Evolutionary conservation across 2,797 vertebrate genomes (phyloP).

Genomic region (Takifugu rubripes): DNA sequence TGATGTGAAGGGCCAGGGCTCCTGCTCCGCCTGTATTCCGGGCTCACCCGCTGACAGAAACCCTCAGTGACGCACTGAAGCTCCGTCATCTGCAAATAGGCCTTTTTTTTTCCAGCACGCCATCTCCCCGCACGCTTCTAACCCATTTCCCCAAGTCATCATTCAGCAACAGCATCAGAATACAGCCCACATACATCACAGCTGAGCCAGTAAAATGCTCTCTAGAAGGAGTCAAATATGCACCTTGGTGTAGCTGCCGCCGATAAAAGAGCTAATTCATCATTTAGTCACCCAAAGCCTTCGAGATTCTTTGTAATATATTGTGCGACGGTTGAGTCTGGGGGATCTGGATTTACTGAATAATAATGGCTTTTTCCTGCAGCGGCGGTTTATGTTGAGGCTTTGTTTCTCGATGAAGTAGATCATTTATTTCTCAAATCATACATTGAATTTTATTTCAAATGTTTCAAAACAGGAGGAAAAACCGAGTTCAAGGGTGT

Average conservation of each 20-base stretch:
- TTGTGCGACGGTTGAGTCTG: conserved; percentile 32
- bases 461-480: background rate
- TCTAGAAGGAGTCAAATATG: conserved; percentile 56
- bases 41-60: conserved; percentile 43
- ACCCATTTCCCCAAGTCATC: conserved; percentile 69
- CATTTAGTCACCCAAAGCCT: conserved; percentile 57
- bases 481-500: background rate
- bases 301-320: conserved; percentile 40
- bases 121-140: conserved; percentile 47
- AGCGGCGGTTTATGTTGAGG: background rate
- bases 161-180: conserved; percentile 58
- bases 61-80: conserved; percentile 36
- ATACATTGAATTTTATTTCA: background rate
- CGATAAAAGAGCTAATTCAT: conserved; percentile 68
- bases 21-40: conserved; percentile 42
- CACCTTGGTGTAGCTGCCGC: conserved; percentile 48
- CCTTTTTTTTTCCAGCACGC: conserved; percentile 58
- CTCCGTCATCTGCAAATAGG: conserved; percentile 48
- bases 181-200: conserved; percentile 54
- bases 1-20: conserved; percentile 40
- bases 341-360: conserved; percentile 28
- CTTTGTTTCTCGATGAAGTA: conserved; percentile 5
- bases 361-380: conserved; percentile 11
- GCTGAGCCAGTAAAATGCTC: conserved; percentile 49
- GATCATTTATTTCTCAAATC: conserved; percentile 1